Evolutionary conservation across 2,113 vertebrate genomes (phyloP).

Genomic region (Hydrochoerus hydrochaeris): DNA sequence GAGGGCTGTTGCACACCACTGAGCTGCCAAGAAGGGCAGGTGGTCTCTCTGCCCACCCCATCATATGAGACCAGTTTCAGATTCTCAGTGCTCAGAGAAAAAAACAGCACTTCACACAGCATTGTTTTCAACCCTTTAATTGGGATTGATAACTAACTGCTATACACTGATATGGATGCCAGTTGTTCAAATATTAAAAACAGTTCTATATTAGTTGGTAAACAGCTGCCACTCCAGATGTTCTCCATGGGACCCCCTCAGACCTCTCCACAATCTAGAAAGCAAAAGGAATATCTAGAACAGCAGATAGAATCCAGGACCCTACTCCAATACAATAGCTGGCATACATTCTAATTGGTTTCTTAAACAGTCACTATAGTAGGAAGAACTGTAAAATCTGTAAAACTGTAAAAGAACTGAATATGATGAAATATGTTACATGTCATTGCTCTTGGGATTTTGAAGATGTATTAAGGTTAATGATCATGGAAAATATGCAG

Average conservation of each 20-base stretch:
- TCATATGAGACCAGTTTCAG: neutral
- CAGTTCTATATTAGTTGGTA: slow-evolving; percentile 5
- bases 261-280: neutral
- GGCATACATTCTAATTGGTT: neutral
- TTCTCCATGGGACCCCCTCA: neutral
- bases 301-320: neutral
- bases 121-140: slow-evolving; percentile 12
- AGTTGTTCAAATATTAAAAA: slow-evolving; percentile 48
- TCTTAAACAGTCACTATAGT: neutral
- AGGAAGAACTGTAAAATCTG: slow-evolving; percentile 18
- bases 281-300: neutral
- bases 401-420: no score
- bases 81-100: slow-evolving; percentile 2
- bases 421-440: neutral
- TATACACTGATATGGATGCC: neutral
- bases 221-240: neutral
- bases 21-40: neutral
- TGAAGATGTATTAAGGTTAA: slow-evolving; percentile 31
- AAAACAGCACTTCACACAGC: neutral
- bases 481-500: slow-evolving; percentile 13
- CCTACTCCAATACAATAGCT: neutral
- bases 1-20: neutral
- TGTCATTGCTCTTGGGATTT: neutral
- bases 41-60: neutral
- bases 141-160: neutral